These are phyloP conservation scores for Philopotamus ludificatus DNA, from an alignment of 1,140 invertebrate genomes.

Conservation along the genomic window DNA sequence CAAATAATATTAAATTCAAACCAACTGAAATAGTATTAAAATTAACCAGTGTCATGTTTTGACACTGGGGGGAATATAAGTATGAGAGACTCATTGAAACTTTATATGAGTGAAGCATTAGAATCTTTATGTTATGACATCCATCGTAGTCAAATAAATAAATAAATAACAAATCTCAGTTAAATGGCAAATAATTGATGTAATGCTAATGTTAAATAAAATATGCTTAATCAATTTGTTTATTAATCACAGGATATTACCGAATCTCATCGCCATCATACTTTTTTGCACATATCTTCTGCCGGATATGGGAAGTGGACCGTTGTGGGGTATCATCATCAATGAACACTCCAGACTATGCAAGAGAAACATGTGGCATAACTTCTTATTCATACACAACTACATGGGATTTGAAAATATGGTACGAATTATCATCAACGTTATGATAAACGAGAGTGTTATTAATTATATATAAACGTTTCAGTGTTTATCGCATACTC, in stretches of 20 bases:
- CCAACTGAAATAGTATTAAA: too few relatives aligned
- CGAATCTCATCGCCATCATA: constrained; percentile 60
- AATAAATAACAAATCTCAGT: too few relatives aligned
- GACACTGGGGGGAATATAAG: too few relatives aligned
- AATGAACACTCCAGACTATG: constrained; percentile 62
- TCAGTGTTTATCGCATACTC: constrained; percentile 67
- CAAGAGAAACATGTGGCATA: constrained; percentile 62
- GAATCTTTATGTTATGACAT: too few relatives aligned
- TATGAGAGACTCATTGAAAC: too few relatives aligned
- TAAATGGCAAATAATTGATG: too few relatives aligned
- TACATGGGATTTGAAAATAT: constrained; percentile 64
- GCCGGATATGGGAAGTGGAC: constrained; percentile 60
- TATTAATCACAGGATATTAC: constrained; percentile 56
- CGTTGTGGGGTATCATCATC: constrained; percentile 63
- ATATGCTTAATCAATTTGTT: too few relatives aligned
- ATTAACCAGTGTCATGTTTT: too few relatives aligned
- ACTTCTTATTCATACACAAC: constrained; percentile 63
- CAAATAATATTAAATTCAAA: too few relatives aligned
- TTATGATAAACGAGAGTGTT: not conserved
- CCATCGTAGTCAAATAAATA: too few relatives aligned
- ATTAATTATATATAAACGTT: constrained; percentile 38
- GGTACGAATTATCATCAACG: constrained; percentile 46
- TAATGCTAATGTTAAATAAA: too few relatives aligned
- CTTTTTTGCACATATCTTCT: constrained; percentile 65
- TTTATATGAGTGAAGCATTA: too few relatives aligned